Evolutionary conservation across 1,140 invertebrate species (phyloP).

Genomic region (Leptopilina boulardi): DNA sequence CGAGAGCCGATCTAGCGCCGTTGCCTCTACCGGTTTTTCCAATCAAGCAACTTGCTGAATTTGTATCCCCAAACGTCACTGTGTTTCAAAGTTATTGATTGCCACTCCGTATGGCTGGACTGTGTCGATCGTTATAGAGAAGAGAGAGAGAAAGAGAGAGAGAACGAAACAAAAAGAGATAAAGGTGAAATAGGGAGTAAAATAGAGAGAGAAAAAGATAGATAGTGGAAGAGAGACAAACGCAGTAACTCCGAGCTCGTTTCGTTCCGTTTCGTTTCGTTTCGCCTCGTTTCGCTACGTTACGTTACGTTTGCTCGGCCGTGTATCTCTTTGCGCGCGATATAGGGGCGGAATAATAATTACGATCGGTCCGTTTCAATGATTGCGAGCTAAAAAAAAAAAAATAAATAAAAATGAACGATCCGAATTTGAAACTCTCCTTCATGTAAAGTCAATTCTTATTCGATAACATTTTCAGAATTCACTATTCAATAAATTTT

Average conservation of each 20-base stretch:
- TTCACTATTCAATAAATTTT: too few species aligned
- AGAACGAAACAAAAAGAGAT: conserved; percentile 29
- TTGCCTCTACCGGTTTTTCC: conserved; percentile 66
- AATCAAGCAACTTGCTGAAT: conserved; percentile 77
- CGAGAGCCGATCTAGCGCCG: conserved; percentile 40
- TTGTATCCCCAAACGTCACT: conserved; percentile 74
- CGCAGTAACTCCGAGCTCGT: conserved; percentile 62
- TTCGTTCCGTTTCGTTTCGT: conserved; percentile 68
- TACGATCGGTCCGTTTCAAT: conserved; percentile 64
- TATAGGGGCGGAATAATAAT: conserved; percentile 74
- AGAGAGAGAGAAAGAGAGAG: conserved; percentile 44
- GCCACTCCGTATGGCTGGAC: conserved; percentile 52
- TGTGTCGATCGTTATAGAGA: conserved; percentile 49
- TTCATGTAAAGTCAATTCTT: conserved; percentile 17
- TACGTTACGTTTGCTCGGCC: conserved; percentile 72
- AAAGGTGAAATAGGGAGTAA: conserved; percentile 35
- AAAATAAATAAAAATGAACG: conserved; percentile 45
- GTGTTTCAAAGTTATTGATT: conserved; percentile 75
- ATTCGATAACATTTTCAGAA: conserved; percentile 19
- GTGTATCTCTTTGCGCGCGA: conserved; percentile 70
- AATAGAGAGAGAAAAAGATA: conserved; percentile 46
- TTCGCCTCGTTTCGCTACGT: conserved; percentile 72
- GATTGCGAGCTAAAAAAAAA: conserved; percentile 60
- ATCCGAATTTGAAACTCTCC: not conserved
- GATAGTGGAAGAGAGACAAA: conserved; percentile 53